Percentiles rank a stretch among this genome's conserved stretches.
phyloP scores from a whole-genome alignment of 2,888 invertebrate genomes.

The Pogonocherus hispidulus region DNA sequence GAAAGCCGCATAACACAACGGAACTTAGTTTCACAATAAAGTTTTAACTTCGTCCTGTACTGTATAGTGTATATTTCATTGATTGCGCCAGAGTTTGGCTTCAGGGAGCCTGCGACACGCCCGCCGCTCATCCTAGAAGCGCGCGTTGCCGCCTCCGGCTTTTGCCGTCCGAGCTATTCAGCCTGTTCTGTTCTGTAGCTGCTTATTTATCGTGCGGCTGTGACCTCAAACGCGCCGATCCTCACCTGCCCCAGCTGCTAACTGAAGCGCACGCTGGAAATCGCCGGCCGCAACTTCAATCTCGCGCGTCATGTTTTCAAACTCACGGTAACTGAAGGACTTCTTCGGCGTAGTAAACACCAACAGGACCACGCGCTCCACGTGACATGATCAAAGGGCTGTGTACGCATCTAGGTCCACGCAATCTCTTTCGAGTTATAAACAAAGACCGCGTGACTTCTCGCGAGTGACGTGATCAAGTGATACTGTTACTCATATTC shows the following conservation, averaged over 20 bases:
- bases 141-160: conserved; percentile 67
- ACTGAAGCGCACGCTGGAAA: conserved; percentile 35
- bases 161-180: conserved; percentile 63
- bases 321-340: conserved; percentile 28
- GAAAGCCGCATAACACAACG: conserved; percentile 36
- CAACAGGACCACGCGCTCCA: conserved; percentile 54
- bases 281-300: conserved; percentile 34
- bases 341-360: conserved; percentile 42
- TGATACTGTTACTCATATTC: conserved; percentile 33
- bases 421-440: conserved; percentile 52
- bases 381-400: conserved; percentile 67
- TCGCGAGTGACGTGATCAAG: conserved; percentile 52
- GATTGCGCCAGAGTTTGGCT: conserved; percentile 68
- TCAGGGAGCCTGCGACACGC: conserved; percentile 68
- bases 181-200: conserved; percentile 66
- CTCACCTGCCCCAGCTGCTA: conserved; percentile 51
- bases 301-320: conserved; percentile 43
- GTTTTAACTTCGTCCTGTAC: conserved; percentile 54
- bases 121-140: conserved; percentile 68
- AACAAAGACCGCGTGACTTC: conserved; percentile 50
- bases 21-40: conserved; percentile 40
- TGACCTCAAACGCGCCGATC: conserved; percentile 65
- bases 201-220: conserved; percentile 69
- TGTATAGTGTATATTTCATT: conserved; percentile 67
- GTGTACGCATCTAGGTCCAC: conserved; percentile 62